Base-by-base conservation (phyloP, 2,113 vertebrate species). In the Anolis carolinensis region DNA sequence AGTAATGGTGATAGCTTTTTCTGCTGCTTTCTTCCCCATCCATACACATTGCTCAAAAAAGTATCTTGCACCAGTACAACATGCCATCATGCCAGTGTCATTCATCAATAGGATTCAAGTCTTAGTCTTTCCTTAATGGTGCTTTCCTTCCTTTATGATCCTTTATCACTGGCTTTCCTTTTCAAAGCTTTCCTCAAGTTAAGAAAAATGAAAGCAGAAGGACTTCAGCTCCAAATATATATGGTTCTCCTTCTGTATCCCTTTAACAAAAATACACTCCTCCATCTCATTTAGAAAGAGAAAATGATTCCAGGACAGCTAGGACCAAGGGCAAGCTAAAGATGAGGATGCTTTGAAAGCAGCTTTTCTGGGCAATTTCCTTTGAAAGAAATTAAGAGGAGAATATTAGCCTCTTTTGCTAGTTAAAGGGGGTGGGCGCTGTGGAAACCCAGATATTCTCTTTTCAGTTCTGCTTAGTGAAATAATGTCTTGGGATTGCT, bases 391-490 rank as follows among this genome's bases (percentile, higher is more conserved):
- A 71, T 50, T 11, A 86, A 74, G 36, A 50, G 50, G 63, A 78
- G 14, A 68, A 67, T 52, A 27, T 52, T 76, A 65, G 32, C 59
- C 9, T 34, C 23, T 23, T 20, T 89, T 79, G 87, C 82, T 89
- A 88, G 63, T 44, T 82, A 86, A 79, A 93, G 91, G 84, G 82
- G 39, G 14, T 2, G 5, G 39, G 90, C 72, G 90, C 0, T 0
- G 44, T 79, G 86, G 90, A 27, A 20, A 80, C 34, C 27, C 44
- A 48, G 11, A 67, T 80, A 89, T 89, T 86, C 55, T 79, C 59
- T 67, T n/a, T 79, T 67, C 14, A 48, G 74, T 75, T 75, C 71
- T 50, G 10, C n/a, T 59, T 32, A 79, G 48, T 27, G 55, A 59
- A 59, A 59, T 10, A 83, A 50, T 34, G n/a, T 30, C n/a, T 65